Percentiles rank a stretch among this genome's conserved stretches.
These are phyloP conservation scores for Xenus cinereus DNA, from an alignment of 2,113 vertebrate genomes.

Conservation along the genomic window DNA sequence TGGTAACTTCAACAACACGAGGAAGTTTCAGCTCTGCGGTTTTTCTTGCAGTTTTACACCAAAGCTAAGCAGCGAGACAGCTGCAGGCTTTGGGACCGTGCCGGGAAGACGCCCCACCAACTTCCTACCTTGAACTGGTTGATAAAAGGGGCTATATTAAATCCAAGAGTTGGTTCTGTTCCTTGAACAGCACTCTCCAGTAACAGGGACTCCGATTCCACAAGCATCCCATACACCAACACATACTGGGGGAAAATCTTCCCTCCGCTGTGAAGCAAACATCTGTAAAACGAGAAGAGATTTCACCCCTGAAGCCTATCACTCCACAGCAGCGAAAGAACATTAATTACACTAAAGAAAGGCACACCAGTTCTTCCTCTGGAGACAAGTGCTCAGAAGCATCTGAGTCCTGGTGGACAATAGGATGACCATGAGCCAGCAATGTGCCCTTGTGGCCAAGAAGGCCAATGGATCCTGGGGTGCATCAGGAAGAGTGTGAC, in stretches of 20 bases:
- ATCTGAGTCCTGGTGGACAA: background rate
- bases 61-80: background rate
- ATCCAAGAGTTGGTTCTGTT: conserved; percentile 87
- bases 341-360: background rate
- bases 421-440: too few relatives aligned
- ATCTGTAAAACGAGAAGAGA: conserved; percentile 72
- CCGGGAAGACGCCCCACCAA: background rate
- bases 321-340: background rate
- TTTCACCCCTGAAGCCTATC: background rate
- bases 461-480: too few relatives aligned
- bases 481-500: too few relatives aligned
- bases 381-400: background rate
- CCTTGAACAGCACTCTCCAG: conserved; percentile 93
- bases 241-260: conserved; percentile 91
- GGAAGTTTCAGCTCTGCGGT: background rate
- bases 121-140: conserved; percentile 92
- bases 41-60: background rate
- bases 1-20: background rate
- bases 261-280: conserved; percentile 91
- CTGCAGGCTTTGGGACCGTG: background rate
- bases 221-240: conserved; percentile 86
- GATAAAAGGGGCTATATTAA: conserved; percentile 94
- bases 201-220: conserved; percentile 87
- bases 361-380: background rate
- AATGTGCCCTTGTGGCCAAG: too few relatives aligned